Percentiles rank a stretch among this genome's conserved stretches.
Evolutionary conservation across 2,797 vertebrate species (phyloP).

Genomic region (Sylvilagus floridanus): DNA sequence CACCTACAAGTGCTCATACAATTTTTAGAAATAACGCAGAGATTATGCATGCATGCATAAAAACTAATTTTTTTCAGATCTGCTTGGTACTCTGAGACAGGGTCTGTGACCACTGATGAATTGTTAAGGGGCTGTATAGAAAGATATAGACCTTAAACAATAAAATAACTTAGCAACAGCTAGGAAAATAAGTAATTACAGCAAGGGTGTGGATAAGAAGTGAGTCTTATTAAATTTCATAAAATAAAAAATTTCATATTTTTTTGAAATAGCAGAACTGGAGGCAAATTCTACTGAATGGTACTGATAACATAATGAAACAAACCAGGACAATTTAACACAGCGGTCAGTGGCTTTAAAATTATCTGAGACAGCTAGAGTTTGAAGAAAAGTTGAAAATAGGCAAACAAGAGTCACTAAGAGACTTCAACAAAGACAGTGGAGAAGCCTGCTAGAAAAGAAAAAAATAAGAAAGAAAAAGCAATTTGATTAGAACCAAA

Average conservation of each 20-base stretch:
- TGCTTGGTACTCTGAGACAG: background rate
- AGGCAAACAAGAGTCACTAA: background rate
- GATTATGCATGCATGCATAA: background rate
- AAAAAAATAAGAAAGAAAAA: background rate
- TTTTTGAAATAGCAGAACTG: background rate
- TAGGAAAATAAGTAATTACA: background rate
- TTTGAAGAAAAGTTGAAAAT: background rate
- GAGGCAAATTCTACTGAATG: background rate
- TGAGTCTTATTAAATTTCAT: slow-evolving; percentile 19
- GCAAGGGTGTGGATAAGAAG: background rate
- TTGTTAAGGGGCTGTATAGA: background rate
- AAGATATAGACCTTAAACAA: background rate
- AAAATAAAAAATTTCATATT: background rate
- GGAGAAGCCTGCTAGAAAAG: background rate
- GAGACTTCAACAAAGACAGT: background rate
- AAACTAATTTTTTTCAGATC: background rate
- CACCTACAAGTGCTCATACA: background rate
- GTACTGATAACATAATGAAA: background rate
- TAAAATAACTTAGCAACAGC: background rate
- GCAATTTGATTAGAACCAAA: background rate
- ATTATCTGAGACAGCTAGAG: background rate
- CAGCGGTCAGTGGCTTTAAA: background rate
- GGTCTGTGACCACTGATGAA: background rate
- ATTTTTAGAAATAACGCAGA: background rate
- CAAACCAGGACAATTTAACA: background rate